These are phyloP conservation scores for Sternotherus odoratus DNA, from an alignment of 2,797 vertebrate species.

Conservation along the genomic window DNA sequence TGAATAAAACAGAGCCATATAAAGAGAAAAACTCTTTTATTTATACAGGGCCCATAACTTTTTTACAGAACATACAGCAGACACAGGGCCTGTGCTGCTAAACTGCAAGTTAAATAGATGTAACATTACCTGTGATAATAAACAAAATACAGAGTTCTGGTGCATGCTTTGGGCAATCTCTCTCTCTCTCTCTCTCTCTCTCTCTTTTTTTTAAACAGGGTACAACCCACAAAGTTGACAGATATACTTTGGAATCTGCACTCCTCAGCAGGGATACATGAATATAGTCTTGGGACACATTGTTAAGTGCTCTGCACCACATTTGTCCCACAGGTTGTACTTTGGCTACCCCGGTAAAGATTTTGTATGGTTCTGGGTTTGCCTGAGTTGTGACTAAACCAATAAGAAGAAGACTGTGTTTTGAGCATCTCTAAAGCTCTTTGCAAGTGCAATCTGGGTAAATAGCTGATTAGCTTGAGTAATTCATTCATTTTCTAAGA, in stretches of 20 bases:
- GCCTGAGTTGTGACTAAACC: neutral
- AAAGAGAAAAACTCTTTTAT: neutral
- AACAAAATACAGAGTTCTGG: conserved; percentile 32
- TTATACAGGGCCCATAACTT: conserved; percentile 14
- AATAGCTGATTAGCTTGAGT: neutral
- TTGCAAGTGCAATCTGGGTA: conserved; percentile 8
- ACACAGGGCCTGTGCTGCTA: conserved; percentile 35
- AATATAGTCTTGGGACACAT: neutral
- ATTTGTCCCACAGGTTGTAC: too few species aligned
- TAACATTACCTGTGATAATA: conserved; percentile 26
- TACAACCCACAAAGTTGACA: neutral
- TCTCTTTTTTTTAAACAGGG: neutral
- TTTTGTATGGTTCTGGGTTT: neutral
- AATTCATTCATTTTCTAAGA: neutral
- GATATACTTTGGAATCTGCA: neutral
- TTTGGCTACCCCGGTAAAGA: neutral
- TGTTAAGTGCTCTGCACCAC: neutral
- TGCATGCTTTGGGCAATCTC: neutral
- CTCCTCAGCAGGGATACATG: neutral
- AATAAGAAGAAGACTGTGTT: neutral
- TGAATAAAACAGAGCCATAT: neutral
- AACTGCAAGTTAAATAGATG: conserved; percentile 49
- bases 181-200: neutral
- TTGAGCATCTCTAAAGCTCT: neutral
- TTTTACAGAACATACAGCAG: conserved; percentile 33